A percentile compares a stretch with the other conserved stretches of the same genome.
Conservation (phyloP, 2,113 vertebrate genomes). For the Heliornis fulica region DNA sequence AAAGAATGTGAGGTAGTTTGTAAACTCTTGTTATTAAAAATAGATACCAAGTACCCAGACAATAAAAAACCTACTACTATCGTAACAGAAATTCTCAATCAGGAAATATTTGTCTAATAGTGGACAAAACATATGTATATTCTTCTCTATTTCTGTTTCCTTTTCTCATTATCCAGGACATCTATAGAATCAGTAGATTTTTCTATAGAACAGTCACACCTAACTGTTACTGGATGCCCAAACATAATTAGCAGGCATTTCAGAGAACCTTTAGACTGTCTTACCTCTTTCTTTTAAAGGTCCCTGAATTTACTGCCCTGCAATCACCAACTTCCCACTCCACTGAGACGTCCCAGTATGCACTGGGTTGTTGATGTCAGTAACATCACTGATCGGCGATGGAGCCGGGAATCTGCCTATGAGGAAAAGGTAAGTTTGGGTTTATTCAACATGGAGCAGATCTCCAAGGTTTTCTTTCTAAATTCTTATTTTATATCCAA, state of each 20-base stretch:
- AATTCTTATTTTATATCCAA: conserved; percentile 78
- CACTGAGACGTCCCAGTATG: conserved; percentile 81
- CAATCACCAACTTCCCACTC: conserved; percentile 82
- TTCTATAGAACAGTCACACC: neutral
- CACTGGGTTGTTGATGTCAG: conserved; percentile 79
- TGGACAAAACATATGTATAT: neutral
- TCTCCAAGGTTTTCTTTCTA: conserved; percentile 81
- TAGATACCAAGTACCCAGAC: neutral
- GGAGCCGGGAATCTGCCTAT: conserved; percentile 82
- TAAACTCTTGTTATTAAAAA: neutral
- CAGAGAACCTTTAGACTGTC: conserved; percentile 83
- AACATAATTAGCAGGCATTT: conserved; percentile 80
- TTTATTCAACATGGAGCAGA: conserved; percentile 80
- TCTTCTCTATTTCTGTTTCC: neutral
- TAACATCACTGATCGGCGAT: conserved; percentile 78
- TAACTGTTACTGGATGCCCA: conserved; percentile 73
- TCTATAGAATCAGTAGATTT: neutral
- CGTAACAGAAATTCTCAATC: neutral
- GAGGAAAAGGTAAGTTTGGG: conserved; percentile 83
- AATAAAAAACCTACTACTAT: neutral
- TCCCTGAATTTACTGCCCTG: conserved; percentile 84
- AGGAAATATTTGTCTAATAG: neutral
- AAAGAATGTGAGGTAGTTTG: neutral
- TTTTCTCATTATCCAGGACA: neutral
- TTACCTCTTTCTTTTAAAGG: conserved; percentile 83